Evolutionary conservation across 2,888 invertebrate species (phyloP).

Genomic region (Tiliacea aurago): DNA sequence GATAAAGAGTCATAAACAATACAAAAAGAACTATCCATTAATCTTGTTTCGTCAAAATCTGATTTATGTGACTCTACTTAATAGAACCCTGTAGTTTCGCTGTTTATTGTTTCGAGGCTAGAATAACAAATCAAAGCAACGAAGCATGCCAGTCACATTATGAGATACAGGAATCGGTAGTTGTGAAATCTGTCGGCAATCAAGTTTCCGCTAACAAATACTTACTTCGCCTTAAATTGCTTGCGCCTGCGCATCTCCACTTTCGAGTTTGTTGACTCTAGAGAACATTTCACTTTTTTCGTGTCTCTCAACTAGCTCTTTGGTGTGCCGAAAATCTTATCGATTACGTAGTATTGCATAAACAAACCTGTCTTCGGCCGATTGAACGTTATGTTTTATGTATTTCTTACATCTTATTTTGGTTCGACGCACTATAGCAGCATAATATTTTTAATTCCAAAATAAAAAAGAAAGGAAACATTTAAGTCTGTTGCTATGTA

Average conservation of each 20-base stretch:
- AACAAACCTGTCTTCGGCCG: slow-evolving; percentile 67
- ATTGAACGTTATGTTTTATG: slow-evolving; percentile 56
- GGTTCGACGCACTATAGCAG: slow-evolving; percentile 34
- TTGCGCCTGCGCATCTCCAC: slow-evolving; percentile 71
- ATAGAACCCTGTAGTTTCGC: slow-evolving; percentile 25
- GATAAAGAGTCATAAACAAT: slow-evolving; percentile 22
- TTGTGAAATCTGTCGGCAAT: slow-evolving; percentile 73
- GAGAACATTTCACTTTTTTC: slow-evolving; percentile 79
- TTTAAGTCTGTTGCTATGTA: background rate
- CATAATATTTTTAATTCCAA: slow-evolving; percentile 18
- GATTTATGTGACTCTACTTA: slow-evolving; percentile 12
- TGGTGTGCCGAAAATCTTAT: slow-evolving; percentile 70
- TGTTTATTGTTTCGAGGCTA: slow-evolving; percentile 46
- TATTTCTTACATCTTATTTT: slow-evolving; percentile 49
- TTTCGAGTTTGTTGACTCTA: slow-evolving; percentile 78
- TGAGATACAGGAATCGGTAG: slow-evolving; percentile 64
- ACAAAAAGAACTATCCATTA: slow-evolving; percentile 9
- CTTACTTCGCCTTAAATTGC: slow-evolving; percentile 69
- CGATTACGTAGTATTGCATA: slow-evolving; percentile 73
- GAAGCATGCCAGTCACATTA: slow-evolving; percentile 61
- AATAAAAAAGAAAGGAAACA: slow-evolving; percentile 1
- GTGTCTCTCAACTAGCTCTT: slow-evolving; percentile 68
- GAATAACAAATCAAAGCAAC: slow-evolving; percentile 52
- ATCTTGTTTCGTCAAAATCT: slow-evolving; percentile 21
- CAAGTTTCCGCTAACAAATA: slow-evolving; percentile 73